These are phyloP conservation scores for Trichopoda pennipes DNA, from an alignment of 2,888 invertebrate species.

Conservation along the genomic window DNA sequence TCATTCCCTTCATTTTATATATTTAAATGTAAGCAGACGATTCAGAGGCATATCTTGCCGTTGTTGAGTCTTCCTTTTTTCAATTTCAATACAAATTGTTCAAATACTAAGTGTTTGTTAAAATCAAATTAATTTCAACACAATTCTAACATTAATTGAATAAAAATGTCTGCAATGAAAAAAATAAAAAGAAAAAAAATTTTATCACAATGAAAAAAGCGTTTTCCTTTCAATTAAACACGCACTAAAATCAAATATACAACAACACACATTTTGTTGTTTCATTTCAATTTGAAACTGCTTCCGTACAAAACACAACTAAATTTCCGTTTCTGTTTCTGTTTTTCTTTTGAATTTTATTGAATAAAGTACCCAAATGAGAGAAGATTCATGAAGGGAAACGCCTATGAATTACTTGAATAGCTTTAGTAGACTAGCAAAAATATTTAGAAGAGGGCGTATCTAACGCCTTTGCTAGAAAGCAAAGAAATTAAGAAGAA, in stretches of 20 bases:
- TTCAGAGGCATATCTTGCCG: background rate
- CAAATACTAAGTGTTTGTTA: constrained; percentile 49
- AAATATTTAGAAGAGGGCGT: constrained; percentile 50
- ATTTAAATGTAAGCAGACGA: background rate
- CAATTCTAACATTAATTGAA: constrained; percentile 66
- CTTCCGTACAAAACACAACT: constrained; percentile 18
- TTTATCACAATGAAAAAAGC: constrained; percentile 38
- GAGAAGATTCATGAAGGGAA: constrained; percentile 35
- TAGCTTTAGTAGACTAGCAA: constrained; percentile 15
- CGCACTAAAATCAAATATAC: constrained; percentile 68
- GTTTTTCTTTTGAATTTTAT: constrained; percentile 40
- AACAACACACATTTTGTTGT: constrained; percentile 13
- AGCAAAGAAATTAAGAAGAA: background rate
- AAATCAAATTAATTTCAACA: constrained; percentile 69
- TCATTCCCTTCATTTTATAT: background rate
- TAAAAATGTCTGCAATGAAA: constrained; percentile 52
- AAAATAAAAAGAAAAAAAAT: background rate
- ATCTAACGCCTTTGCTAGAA: constrained; percentile 49
- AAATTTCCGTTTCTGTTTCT: constrained; percentile 37
- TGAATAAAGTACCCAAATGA: constrained; percentile 39
- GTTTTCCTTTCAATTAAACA: constrained; percentile 73
- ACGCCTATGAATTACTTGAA: constrained; percentile 53
- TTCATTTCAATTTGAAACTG: constrained; percentile 27
- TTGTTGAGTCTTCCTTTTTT: background rate
- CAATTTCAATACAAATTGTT: constrained; percentile 39